Evolutionary conservation across 2,113 vertebrate genomes (phyloP).

Genomic region (Glaucidium brasilianum): DNA sequence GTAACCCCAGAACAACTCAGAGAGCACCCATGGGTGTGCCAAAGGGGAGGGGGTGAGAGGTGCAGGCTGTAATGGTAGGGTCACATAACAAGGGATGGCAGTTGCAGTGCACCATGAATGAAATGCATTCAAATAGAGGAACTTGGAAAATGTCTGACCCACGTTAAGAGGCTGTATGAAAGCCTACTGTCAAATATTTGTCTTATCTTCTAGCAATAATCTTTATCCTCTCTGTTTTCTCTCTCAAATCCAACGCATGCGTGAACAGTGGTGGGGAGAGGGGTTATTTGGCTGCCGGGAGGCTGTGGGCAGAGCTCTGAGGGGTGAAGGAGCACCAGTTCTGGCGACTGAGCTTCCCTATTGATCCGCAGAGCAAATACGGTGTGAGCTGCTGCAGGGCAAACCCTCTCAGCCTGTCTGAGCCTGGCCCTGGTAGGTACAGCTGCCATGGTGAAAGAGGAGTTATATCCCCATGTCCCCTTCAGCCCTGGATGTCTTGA

Average conservation of each 20-base stretch:
- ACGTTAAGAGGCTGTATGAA: slow-evolving; percentile 2
- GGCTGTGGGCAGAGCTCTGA: not conserved
- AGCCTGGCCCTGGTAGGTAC: not conserved
- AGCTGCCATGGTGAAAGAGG: not conserved
- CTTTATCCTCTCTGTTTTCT: slow-evolving; percentile 8
- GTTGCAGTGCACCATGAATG: not conserved
- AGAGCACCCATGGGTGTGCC: not conserved
- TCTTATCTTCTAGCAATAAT: slow-evolving; percentile 25
- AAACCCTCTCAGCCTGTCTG: not conserved
- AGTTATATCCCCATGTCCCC: not conserved
- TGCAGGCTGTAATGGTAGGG: not conserved
- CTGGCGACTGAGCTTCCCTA: not conserved
- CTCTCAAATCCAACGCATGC: not conserved
- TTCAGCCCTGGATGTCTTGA: not conserved
- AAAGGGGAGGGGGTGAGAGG: not conserved
- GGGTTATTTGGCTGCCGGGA: not conserved
- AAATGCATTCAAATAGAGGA: slow-evolving; percentile 5
- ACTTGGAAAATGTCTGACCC: slow-evolving; percentile 32
- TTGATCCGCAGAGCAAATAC: not conserved
- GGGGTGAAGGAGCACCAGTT: not conserved
- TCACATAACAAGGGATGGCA: not conserved
- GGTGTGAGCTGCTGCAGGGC: not conserved
- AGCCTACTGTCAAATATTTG: slow-evolving; percentile 42
- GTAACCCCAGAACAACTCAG: not conserved
- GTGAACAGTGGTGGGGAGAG: not conserved